Conservation (phyloP, 2,888 invertebrate species). For the Diogma glabrata region DNA sequence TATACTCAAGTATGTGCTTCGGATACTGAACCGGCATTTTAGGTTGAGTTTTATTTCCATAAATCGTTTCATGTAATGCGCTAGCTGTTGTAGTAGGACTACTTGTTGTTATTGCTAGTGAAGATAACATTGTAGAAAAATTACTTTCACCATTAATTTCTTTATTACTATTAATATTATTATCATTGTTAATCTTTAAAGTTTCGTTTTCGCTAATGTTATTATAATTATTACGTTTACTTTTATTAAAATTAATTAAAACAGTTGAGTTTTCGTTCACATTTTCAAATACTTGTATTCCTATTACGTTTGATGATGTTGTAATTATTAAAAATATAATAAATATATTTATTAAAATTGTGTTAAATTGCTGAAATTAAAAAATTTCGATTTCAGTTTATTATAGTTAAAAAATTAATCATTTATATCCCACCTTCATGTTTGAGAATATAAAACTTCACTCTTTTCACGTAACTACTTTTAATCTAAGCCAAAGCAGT, state of each 20-base stretch:
- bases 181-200: not conserved
- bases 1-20: not conserved
- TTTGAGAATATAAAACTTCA: no score
- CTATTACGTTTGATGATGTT: not conserved
- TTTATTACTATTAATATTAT: not conserved
- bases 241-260: not conserved
- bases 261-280: not conserved
- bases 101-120: no score
- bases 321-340: not conserved
- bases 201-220: not conserved
- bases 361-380: no score
- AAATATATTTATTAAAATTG: constrained; percentile 3
- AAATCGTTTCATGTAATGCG: constrained; percentile 4
- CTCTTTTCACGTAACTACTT: no score
- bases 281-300: constrained; percentile 10
- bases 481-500: no score
- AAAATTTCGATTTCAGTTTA: no score
- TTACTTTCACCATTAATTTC: constrained; percentile 3
- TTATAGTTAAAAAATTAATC: no score
- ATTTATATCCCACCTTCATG: no score
- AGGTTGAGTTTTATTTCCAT: not conserved
- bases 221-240: not conserved
- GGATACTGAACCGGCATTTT: constrained; percentile 4
- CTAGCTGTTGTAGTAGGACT: no score
- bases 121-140: not conserved